Base-by-base conservation (phyloP, 1,140 invertebrate species). In the Drosophila triauraria region DNA sequence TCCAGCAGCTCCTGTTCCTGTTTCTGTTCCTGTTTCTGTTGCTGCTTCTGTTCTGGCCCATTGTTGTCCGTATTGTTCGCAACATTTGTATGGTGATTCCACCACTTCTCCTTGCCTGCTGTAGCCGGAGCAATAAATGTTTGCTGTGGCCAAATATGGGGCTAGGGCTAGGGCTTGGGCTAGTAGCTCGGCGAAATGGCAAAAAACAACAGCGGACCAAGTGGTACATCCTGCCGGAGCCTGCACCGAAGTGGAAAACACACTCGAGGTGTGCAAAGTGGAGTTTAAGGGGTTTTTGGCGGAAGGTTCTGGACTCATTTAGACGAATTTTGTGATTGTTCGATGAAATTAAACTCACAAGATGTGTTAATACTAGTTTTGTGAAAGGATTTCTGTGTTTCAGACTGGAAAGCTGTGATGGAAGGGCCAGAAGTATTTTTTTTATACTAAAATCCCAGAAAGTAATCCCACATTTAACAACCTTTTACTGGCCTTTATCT, bases 1-100 rank as follows among this genome's bases (percentile, higher is more conserved):
- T 70, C 17, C 27, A 23, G 42, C 40, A 23, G 42, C 40, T 59
- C 57, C 57, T 59, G 50, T 42, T 43, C 40, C 8, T 40, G 59
- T 56, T 61, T 7, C 57, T 35, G 46, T 56, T 61, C 10, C 57
- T 35, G 46, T 51, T 46, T 3, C 42, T 65, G 25, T 35, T 56
- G 1, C 50, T 62, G 53, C 40, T 62, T 10, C 35, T 47, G 64
- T 38, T 12, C 40, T 40, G 35, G 20, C 63, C 42, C 46, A 77
- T 60, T 78, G 43, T 61, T 77, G 42, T 69, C 44, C 46, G 62
- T 58, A 48, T 67, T 75, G 51, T 68, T 61, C 38, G 27, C 54
- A 53, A 71, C 78, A 76, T 76, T 81, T 71, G 71, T 71, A 71
- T 76, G 75, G 50, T 50, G 78, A 65, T 80, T 60, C 44, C 69